phyloP scores from a whole-genome alignment of 1,140 invertebrate species.

The Adoxophyes honmai region DNA sequence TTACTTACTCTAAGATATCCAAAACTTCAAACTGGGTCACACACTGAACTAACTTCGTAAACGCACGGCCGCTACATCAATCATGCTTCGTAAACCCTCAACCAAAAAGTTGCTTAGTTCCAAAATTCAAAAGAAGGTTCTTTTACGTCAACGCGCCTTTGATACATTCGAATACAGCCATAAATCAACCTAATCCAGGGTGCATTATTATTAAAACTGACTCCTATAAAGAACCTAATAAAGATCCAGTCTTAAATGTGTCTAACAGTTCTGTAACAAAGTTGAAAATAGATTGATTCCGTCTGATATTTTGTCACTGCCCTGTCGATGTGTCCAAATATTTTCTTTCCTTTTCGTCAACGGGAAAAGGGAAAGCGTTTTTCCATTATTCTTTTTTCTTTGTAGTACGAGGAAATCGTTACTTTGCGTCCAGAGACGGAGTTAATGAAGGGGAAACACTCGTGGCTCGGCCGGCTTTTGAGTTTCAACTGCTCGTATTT shows the following conservation, averaged over 20 bases:
- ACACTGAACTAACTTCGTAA: not conserved
- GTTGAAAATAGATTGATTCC: not conserved
- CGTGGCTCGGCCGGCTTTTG: not conserved
- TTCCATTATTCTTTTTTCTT: constrained; percentile 17
- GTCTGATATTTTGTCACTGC: not conserved
- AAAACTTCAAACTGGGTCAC: constrained; percentile 3
- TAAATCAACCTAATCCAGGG: constrained; percentile 11
- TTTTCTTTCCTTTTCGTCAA: constrained; percentile 24
- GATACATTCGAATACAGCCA: constrained; percentile 3
- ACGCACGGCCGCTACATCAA: constrained; percentile 2
- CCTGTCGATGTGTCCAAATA: constrained; percentile 27
- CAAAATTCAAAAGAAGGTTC: constrained; percentile 10
- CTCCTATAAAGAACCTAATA: not conserved
- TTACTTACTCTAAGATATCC: too few relatives aligned
- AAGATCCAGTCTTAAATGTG: not conserved
- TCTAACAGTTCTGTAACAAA: not conserved
- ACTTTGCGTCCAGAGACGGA: too few relatives aligned
- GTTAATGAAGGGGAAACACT: constrained; percentile 5
- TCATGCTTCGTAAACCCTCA: not conserved
- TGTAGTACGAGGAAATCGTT: not conserved
- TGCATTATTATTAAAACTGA: constrained; percentile 13
- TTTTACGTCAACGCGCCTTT: constrained; percentile 11
- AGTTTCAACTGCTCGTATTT: too few relatives aligned
- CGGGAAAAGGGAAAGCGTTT: constrained; percentile 26
- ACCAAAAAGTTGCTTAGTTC: constrained; percentile 9